Evolutionary conservation across 2,888 invertebrate genomes (phyloP).

Genomic region (Machimus atricapillus): DNA sequence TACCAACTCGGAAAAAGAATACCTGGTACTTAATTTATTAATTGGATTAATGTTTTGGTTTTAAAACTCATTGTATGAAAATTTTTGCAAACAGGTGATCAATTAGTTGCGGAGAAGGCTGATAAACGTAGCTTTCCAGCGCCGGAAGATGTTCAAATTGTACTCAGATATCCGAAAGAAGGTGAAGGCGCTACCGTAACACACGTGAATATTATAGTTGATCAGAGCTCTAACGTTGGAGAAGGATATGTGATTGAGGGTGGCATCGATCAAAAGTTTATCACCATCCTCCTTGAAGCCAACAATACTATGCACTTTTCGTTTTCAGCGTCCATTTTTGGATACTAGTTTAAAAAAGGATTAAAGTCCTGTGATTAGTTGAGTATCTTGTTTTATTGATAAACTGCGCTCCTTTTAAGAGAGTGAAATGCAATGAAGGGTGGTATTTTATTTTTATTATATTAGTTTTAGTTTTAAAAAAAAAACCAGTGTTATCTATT

Average conservation of each 20-base stretch:
- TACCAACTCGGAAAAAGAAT: slow-evolving; percentile 36
- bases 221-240: slow-evolving; percentile 41
- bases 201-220: slow-evolving; percentile 38
- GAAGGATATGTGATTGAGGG: slow-evolving; percentile 37
- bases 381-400: slow-evolving; percentile 22
- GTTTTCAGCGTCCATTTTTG: slow-evolving; percentile 43
- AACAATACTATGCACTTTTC: slow-evolving; percentile 41
- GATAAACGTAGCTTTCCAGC: slow-evolving; percentile 38
- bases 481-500: background rate
- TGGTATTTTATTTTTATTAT: background rate
- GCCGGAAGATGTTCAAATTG: slow-evolving; percentile 34
- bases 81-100: slow-evolving; percentile 30
- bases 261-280: slow-evolving; percentile 38
- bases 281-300: slow-evolving; percentile 35
- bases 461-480: background rate
- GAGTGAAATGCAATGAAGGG: background rate
- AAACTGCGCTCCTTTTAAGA: background rate
- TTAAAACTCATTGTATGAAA: background rate
- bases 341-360: slow-evolving; percentile 12
- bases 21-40: slow-evolving; percentile 11
- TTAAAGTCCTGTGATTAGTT: slow-evolving; percentile 3
- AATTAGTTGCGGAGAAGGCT: background rate
- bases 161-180: slow-evolving; percentile 30
- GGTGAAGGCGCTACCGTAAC: slow-evolving; percentile 21
- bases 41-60: background rate